Conservation (phyloP, 2,888 invertebrate species). For the Brenthis ino region DNA sequence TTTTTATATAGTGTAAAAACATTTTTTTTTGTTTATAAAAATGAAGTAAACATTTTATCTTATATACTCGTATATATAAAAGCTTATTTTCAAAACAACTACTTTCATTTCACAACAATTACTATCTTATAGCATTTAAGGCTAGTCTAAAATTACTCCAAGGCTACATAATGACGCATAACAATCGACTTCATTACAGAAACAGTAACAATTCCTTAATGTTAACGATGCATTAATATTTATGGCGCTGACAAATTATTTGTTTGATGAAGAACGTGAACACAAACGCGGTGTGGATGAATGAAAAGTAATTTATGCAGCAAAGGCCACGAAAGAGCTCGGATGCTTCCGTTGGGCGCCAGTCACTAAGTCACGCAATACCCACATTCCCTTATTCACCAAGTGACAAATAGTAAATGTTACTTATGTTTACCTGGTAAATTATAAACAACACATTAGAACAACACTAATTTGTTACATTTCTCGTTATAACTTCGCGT, state of each 20-base stretch:
- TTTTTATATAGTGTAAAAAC: too few species aligned
- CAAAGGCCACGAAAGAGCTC: slow-evolving; percentile 63
- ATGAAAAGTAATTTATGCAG: slow-evolving; percentile 72
- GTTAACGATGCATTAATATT: slow-evolving; percentile 41
- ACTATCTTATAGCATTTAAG: slow-evolving; percentile 1
- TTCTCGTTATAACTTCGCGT: slow-evolving; percentile 37
- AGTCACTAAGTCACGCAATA: slow-evolving; percentile 68
- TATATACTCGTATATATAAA: not conserved
- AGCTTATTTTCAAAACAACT: not conserved
- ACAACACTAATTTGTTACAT: slow-evolving; percentile 37
- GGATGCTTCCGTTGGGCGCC: slow-evolving; percentile 57
- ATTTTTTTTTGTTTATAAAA: not conserved
- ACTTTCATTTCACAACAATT: not conserved
- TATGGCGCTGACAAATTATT: slow-evolving; percentile 54
- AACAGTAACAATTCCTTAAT: slow-evolving; percentile 38
- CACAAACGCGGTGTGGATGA: slow-evolving; percentile 59
- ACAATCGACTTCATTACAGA: slow-evolving; percentile 34
- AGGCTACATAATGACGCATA: slow-evolving; percentile 28
- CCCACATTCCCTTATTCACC: slow-evolving; percentile 69
- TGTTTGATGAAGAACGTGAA: slow-evolving; percentile 60
- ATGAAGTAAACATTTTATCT: not conserved
- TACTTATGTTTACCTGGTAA: slow-evolving; percentile 71
- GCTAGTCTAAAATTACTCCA: slow-evolving; percentile 16
- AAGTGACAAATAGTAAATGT: slow-evolving; percentile 77
- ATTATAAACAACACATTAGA: slow-evolving; percentile 58